Percentiles rank a stretch among this genome's conserved stretches.
Evolutionary conservation across 2,888 invertebrate genomes (phyloP).

Genomic region (Nomada fabriciana): DNA sequence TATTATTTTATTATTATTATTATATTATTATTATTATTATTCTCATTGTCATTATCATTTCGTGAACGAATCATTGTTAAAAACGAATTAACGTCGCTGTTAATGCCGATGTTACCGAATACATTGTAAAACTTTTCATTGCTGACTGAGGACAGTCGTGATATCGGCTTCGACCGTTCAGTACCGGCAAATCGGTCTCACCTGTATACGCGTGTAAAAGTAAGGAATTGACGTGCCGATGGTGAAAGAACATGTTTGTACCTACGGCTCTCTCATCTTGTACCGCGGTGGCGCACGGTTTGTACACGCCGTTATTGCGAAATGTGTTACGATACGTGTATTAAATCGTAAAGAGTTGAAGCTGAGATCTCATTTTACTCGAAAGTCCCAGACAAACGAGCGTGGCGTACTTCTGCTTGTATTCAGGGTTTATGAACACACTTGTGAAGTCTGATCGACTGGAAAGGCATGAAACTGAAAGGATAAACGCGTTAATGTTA

Average conservation of each 20-base stretch:
- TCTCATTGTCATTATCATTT: slow-evolving; percentile 62
- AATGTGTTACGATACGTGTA: slow-evolving; percentile 53
- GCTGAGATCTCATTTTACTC: slow-evolving; percentile 67
- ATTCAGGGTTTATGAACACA: slow-evolving; percentile 48
- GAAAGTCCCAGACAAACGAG: slow-evolving; percentile 53
- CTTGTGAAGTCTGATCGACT: slow-evolving; percentile 53
- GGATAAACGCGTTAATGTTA: slow-evolving; percentile 23
- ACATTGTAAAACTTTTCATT: slow-evolving; percentile 51
- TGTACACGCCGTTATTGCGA: slow-evolving; percentile 37
- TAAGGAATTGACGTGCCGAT: slow-evolving; percentile 72
- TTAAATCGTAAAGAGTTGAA: slow-evolving; percentile 57
- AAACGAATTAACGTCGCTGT: slow-evolving; percentile 45
- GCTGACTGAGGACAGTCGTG: slow-evolving; percentile 57
- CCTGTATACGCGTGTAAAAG: slow-evolving; percentile 30
- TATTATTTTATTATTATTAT: slow-evolving; percentile 72
- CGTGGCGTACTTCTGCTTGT: slow-evolving; percentile 60
- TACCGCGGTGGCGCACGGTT: slow-evolving; percentile 53
- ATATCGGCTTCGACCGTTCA: slow-evolving; percentile 47
- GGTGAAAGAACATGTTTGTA: slow-evolving; percentile 71
- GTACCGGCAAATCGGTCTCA: slow-evolving; percentile 41
- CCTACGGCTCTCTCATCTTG: slow-evolving; percentile 67
- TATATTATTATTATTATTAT: slow-evolving; percentile 72
- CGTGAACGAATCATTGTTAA: slow-evolving; percentile 51
- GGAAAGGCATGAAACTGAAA: slow-evolving; percentile 73
- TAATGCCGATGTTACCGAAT: slow-evolving; percentile 50